These are phyloP conservation scores for Amyelois transitella DNA, from an alignment of 1,140 invertebrate species.

Conservation along the genomic window DNA sequence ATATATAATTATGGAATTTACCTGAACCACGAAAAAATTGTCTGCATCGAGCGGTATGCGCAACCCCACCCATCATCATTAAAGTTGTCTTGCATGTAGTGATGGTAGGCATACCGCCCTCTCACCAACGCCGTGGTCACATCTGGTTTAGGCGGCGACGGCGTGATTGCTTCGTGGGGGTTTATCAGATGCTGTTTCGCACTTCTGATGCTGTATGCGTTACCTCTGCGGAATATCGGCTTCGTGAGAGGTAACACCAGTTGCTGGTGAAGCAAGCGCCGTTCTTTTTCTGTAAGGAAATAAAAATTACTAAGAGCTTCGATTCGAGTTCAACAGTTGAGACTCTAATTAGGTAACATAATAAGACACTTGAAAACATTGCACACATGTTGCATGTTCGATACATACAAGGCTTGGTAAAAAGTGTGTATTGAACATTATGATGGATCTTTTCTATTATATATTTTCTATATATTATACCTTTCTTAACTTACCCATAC, in stretches of 20 bases:
- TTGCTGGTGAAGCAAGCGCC: constrained; percentile 79
- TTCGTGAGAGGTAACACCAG: constrained; percentile 79
- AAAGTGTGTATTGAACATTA: too few relatives aligned
- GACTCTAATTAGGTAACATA: too few relatives aligned
- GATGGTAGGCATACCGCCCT: constrained; percentile 94
- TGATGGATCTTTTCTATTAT: too few relatives aligned
- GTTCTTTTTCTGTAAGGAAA: constrained; percentile 77
- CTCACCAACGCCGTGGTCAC: constrained; percentile 78
- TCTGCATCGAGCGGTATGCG: constrained; percentile 98
- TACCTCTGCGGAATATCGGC: constrained; percentile 83
- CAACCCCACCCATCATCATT: constrained; percentile 99
- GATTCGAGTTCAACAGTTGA: not conserved
- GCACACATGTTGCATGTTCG: too few relatives aligned
- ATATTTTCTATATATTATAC: too few relatives aligned
- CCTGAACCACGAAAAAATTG: constrained; percentile 96
- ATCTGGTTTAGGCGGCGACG: constrained; percentile 25
- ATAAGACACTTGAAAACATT: too few relatives aligned
- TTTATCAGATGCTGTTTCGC: constrained; percentile 79
- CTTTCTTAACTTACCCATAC: constrained; percentile 79
- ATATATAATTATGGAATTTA: constrained; percentile 32
- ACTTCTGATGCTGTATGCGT: constrained; percentile 76
- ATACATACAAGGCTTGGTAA: too few relatives aligned
- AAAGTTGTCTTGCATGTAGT: constrained; percentile 97
- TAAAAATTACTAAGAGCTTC: not conserved
- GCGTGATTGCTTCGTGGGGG: constrained; percentile 76